phyloP scores from a whole-genome alignment of 1,140 invertebrate genomes.

The Drosophila tropicalis region DNA sequence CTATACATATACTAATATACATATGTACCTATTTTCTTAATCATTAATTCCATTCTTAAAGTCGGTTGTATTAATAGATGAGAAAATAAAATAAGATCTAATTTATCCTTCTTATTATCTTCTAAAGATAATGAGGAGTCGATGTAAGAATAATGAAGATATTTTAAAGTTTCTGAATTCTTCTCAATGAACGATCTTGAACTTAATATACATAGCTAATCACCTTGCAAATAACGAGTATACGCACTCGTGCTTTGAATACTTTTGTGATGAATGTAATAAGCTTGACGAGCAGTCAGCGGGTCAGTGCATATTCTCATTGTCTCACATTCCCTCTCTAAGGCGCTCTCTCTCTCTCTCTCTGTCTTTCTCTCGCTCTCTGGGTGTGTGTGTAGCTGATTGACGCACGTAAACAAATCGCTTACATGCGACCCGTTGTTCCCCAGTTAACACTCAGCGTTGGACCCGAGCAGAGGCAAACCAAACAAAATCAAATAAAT shows the following conservation, averaged over 20 bases:
- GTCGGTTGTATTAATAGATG: too few species aligned
- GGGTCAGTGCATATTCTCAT: neutral
- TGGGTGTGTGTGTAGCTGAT: slow-evolving; percentile 23
- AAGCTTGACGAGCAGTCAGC: slow-evolving; percentile 4
- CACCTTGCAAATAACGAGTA: neutral
- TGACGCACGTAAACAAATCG: slow-evolving; percentile 62
- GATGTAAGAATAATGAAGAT: too few species aligned
- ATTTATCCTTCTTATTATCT: too few species aligned
- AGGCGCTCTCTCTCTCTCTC: neutral
- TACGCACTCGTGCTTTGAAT: neutral
- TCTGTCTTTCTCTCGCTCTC: neutral
- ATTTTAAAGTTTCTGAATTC: too few species aligned
- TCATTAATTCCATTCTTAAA: too few species aligned
- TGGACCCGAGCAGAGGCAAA: slow-evolving; percentile 55
- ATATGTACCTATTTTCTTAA: too few species aligned
- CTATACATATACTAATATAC: too few species aligned
- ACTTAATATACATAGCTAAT: neutral
- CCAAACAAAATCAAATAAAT: slow-evolving; percentile 17
- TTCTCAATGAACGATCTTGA: neutral
- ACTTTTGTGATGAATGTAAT: slow-evolving; percentile 3
- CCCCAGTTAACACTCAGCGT: slow-evolving; percentile 67
- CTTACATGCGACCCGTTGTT: slow-evolving; percentile 38
- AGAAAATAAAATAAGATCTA: too few species aligned
- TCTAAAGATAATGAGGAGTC: too few species aligned
- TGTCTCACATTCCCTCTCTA: slow-evolving; percentile 1